phyloP scores from a whole-genome alignment of 1,140 invertebrate species.

The Nasonia giraulti region DNA sequence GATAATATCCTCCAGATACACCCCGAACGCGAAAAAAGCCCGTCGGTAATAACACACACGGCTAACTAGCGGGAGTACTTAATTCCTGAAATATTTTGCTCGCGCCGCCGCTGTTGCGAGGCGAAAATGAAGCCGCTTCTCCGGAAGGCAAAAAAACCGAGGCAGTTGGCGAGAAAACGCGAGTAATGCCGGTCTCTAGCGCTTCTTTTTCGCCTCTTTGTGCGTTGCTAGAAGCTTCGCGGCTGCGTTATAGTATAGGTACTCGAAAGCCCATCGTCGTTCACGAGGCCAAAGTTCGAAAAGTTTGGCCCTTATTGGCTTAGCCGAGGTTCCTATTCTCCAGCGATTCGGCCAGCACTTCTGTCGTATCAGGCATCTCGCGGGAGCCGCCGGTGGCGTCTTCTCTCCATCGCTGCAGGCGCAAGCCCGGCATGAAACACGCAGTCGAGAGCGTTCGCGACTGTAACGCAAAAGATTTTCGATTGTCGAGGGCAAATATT shows the following conservation, averaged over 20 bases:
- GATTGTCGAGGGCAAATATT: slow-evolving; percentile 45
- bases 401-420: neutral
- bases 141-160: neutral
- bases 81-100: slow-evolving; percentile 46
- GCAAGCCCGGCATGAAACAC: slow-evolving; percentile 34
- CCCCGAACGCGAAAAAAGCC: neutral
- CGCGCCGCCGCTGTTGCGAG: neutral
- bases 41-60: slow-evolving; percentile 28
- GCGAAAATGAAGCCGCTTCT: slow-evolving; percentile 31
- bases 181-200: neutral
- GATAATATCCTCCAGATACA: slow-evolving; percentile 18
- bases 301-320: slow-evolving; percentile 29
- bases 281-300: no score
- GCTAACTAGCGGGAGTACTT: slow-evolving; percentile 32
- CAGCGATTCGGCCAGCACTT: neutral
- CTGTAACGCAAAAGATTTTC: slow-evolving; percentile 36
- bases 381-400: neutral
- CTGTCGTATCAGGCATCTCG: neutral
- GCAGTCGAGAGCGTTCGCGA: slow-evolving; percentile 22
- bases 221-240: neutral
- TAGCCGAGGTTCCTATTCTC: slow-evolving; percentile 11
- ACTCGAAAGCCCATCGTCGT: no score
- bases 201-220: slow-evolving; percentile 8
- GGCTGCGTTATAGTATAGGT: no score
- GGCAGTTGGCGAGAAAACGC: neutral